Base-by-base conservation (phyloP, 1,140 invertebrate species). In the Brachionus rotundiformis region DNA sequence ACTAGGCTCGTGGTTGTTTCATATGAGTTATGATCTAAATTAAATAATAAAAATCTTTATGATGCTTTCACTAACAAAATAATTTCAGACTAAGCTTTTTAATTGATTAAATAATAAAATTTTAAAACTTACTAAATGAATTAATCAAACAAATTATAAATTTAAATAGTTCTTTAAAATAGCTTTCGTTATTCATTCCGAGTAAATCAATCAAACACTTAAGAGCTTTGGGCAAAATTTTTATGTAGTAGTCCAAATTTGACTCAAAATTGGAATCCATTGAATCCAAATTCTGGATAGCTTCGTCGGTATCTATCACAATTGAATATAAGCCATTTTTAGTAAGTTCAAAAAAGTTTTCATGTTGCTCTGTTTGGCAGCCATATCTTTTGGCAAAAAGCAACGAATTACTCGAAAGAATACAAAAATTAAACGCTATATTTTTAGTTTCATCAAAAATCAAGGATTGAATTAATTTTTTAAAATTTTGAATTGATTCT, bases 151-250 rank as follows among this genome's bases (percentile, higher is more conserved):
- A 59, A 5, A 54, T 39, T 7, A 79, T 13, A 54, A 79, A 63
- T 11, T 54, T 11, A 41, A 39, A 59, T 39, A 79, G 19, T 31
- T 79, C 76, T 16, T 63, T 59, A 19, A 59, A 59, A 16, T 59
- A 79, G 25, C 5, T 63, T 27, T 59, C 31, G 23, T 79, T 13
- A 19, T 79, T 79, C 47, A 79, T 59, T 31, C n/a, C 36, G 11
- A 79, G 4, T 25, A 79, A 79, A 59, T 79, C 47, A 59, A 79
- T 63, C 11, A 13, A 19, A 79, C 59, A 63, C 16, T 79, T 79
- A 27, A 79, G 47, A 10, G 44, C 23, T 19, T 27, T 54, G 6
- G 25, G 16, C 13, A 79, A n/a, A 11, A 44, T 44, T 73, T 44
- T 73, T 31, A 19, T 73, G 10, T 36, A 68, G 36, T 63, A 63